Conservation (phyloP, 2,888 invertebrate genomes). For the Chymomyza amoena region DNA sequence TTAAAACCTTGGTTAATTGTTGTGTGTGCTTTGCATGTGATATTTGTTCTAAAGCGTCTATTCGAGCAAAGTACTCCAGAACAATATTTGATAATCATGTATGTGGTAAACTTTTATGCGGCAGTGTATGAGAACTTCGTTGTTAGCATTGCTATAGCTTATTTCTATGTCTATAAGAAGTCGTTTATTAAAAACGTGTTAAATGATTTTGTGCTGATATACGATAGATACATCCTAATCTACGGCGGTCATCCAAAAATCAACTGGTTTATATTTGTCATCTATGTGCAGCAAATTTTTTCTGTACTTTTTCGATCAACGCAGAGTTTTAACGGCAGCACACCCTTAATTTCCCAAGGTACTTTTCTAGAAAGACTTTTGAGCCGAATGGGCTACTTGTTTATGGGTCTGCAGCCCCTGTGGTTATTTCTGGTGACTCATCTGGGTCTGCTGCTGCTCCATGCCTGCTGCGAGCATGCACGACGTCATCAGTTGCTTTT, state of each 20-base stretch:
- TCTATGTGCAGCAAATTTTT: not conserved
- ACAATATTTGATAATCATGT: too few relatives aligned
- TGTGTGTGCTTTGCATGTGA: too few relatives aligned
- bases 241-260: conserved; percentile 24
- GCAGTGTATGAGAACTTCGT: too few relatives aligned
- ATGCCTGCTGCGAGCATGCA: conserved; percentile 25
- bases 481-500: not conserved
- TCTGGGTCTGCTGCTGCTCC: conserved; percentile 35
- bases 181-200: conserved; percentile 15
- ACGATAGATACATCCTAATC: not conserved
- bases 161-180: conserved; percentile 20
- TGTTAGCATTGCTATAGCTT: not conserved
- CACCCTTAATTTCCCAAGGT: not conserved
- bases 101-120: too few relatives aligned
- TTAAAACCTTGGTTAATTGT: too few relatives aligned
- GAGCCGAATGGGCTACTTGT: not conserved
- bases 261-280: conserved; percentile 33
- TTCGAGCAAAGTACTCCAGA: too few relatives aligned
- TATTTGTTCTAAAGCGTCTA: too few relatives aligned
- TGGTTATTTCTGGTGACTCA: conserved; percentile 19
- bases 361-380: not conserved
- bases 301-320: too few relatives aligned
- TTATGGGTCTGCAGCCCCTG: conserved; percentile 41
- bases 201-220: conserved; percentile 30
- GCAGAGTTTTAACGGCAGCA: too few relatives aligned